Evolutionary conservation across 2,797 vertebrate species (phyloP).

Genomic region (Gadopsis bispinosus): DNA sequence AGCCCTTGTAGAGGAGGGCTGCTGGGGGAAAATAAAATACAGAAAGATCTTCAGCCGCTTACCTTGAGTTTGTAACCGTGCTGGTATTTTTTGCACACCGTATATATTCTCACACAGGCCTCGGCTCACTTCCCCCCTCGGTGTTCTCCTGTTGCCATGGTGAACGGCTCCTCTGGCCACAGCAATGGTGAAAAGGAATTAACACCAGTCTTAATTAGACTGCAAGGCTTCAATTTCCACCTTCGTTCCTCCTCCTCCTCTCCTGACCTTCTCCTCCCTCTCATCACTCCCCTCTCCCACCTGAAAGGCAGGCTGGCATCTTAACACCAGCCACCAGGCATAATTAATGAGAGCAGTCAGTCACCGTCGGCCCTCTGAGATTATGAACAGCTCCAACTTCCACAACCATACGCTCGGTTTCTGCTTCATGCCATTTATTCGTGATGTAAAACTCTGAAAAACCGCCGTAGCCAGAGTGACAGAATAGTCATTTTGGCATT

Average conservation of each 20-base stretch:
- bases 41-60: background rate
- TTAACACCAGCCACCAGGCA: conserved; percentile 61
- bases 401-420: background rate
- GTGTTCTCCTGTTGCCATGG: conserved; percentile 82
- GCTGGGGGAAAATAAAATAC: background rate
- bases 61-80: conserved; percentile 22
- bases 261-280: conserved; percentile 57
- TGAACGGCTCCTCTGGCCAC: conserved; percentile 65
- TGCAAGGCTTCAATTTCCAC: conserved; percentile 68
- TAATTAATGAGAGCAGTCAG: conserved; percentile 58
- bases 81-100: conserved; percentile 1
- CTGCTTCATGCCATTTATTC: background rate
- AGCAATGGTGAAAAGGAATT: conserved; percentile 77
- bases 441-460: background rate
- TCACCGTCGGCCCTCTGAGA: conserved; percentile 31
- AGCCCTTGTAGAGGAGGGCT: background rate
- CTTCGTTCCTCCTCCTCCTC: conserved; percentile 52
- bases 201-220: conserved; percentile 81
- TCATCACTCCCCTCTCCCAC: conserved; percentile 27
- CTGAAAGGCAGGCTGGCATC: conserved; percentile 41
- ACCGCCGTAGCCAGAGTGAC: background rate
- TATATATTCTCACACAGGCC: conserved; percentile 13
- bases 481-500: background rate
- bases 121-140: conserved; percentile 40
- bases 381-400: conserved; percentile 18